Evolutionary conservation across 2,797 vertebrate genomes (phyloP).

Genomic region (Lerista edwardsae): DNA sequence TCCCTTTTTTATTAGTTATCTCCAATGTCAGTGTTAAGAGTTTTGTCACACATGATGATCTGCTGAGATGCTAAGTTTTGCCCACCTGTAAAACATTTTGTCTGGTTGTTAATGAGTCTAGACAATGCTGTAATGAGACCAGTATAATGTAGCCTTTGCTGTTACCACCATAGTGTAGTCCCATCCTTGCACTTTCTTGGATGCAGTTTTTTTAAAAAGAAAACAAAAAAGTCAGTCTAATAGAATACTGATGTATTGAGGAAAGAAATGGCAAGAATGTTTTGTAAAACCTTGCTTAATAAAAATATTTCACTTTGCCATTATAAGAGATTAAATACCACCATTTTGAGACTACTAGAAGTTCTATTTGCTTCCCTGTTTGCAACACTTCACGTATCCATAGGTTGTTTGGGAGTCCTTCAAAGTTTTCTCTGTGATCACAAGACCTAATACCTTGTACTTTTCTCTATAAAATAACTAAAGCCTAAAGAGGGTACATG

Average conservation of each 20-base stretch:
- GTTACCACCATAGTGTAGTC: not conserved
- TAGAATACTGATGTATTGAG: not conserved
- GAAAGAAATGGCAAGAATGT: not conserved
- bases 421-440: not conserved
- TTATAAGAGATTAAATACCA: not conserved
- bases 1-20: not conserved
- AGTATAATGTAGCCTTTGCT: not conserved
- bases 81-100: not conserved
- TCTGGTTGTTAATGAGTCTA: not conserved
- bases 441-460: not conserved
- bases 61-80: not conserved
- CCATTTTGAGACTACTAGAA: not conserved
- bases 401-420: not conserved
- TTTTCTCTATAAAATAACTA: not conserved
- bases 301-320: not conserved
- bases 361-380: not conserved
- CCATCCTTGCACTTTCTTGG: not conserved
- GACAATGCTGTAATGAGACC: not conserved
- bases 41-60: too few relatives aligned
- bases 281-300: not conserved
- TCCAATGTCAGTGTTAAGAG: not conserved
- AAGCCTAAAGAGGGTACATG: not conserved
- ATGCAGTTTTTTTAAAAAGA: not conserved
- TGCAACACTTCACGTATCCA: too few relatives aligned
- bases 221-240: not conserved